Evolutionary conservation across 2,797 vertebrate genomes (phyloP), one percentile per base, ranked within the genome.

Genomic region (Perodicticus potto): DNA sequence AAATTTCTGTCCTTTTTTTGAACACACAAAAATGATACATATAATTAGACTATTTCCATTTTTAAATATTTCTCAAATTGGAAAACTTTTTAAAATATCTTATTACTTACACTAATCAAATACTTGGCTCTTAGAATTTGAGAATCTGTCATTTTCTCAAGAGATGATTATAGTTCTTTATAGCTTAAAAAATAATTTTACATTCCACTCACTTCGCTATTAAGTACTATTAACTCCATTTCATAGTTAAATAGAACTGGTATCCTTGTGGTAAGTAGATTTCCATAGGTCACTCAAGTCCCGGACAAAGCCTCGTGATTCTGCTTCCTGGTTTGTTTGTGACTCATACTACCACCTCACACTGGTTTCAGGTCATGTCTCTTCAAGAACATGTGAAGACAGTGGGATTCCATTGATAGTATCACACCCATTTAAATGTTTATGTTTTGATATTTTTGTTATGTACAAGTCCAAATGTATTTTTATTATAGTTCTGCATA

Each of bases 121-220:
- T 23, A n/a, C 40, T 81, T 70, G 25, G 87, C 63, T 81, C 13
- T 43, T 59, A 59, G 53, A 10, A 59, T 72, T 72, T 70, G 37
- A 81, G 77, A 81, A 80, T 57, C n/a, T n/a, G 34, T 81, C 37
- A 55, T 78, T 78, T 25, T 59, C 22, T 81, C 32, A 34, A 12
- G n/a, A 73, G 27, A 45, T 87, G 32, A 27, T 59, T 43, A 20
- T 63, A 63, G 40, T n/a, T 86, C 19, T 69, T 92, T 86, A 45
- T 69, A 76, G 8, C 85, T 32, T 92, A 86, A 91, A 96, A 93
- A 32, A 19, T 37, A 27, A 57, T 86, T 97, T 96, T 73, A 72
- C 13, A 87, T 63, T 93, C 20, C 7, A 53, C 20, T 88, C 57
- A 72, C 4, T 89, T 11, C n/a, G 86, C 45, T 73, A 40, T 40